These are phyloP conservation scores for Cavia porcellus DNA, from an alignment of 2,113 vertebrate genomes.

Conservation along the genomic window DNA sequence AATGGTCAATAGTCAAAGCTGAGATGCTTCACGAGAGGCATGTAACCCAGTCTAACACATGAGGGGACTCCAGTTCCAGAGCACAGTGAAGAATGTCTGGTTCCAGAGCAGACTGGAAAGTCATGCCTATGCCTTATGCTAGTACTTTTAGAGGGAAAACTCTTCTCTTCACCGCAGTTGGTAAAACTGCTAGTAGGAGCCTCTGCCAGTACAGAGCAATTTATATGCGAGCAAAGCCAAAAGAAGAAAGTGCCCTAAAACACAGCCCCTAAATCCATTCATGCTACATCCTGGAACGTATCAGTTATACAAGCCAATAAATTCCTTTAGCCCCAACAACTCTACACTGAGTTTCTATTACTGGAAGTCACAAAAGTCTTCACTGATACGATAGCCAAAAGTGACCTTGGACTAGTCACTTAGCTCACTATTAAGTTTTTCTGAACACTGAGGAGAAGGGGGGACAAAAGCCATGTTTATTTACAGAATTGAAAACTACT, in stretches of 20 bases:
- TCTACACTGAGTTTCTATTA: conserved; percentile 14
- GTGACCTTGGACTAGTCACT: conserved; percentile 5
- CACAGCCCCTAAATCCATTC: background rate
- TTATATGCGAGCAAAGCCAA: background rate
- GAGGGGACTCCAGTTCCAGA: background rate
- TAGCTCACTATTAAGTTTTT: conserved; percentile 30
- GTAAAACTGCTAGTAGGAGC: conserved; percentile 13
- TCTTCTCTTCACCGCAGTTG: background rate
- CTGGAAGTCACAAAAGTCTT: conserved; percentile 30
- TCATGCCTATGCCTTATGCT: background rate
- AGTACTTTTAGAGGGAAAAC: background rate
- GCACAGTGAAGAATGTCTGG: background rate
- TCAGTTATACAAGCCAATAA: conserved; percentile 11
- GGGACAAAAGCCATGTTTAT: background rate
- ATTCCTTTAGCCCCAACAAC: conserved; percentile 35
- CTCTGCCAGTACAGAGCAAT: background rate
- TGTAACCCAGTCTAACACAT: background rate
- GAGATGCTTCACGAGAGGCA: background rate
- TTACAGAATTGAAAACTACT: conserved; percentile 61
- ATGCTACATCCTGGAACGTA: conserved; percentile 28
- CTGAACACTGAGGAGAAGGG: background rate
- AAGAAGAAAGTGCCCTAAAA: background rate
- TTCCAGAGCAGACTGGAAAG: conserved; percentile 45
- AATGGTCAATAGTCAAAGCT: background rate
- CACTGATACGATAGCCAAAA: background rate